Evolutionary conservation across 2,888 invertebrate species (phyloP).

Genomic region (Camponotus fellah): DNA sequence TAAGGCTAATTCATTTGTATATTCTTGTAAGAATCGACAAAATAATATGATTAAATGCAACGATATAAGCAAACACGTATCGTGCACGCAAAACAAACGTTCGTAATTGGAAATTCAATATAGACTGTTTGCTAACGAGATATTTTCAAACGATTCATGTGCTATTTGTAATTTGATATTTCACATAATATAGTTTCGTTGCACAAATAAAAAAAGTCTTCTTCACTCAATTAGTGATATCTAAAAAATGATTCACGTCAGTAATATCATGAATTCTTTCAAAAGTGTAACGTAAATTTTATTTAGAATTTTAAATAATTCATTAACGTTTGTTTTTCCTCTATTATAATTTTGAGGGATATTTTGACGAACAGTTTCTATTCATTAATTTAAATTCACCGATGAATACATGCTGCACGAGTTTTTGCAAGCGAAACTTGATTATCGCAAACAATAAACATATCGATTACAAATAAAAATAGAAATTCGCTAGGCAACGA

Average conservation of each 20-base stretch:
- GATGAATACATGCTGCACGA: not conserved
- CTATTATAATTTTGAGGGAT: not conserved
- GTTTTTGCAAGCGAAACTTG: conserved; percentile 3
- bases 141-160: conserved; percentile 19
- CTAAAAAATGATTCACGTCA: not conserved
- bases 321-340: not conserved
- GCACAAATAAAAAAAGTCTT: not conserved
- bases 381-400: not conserved
- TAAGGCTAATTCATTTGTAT: not conserved
- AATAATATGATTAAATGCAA: not conserved
- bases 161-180: conserved; percentile 42
- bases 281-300: conserved; percentile 3
- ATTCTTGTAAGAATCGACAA: not conserved
- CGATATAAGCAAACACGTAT: not conserved
- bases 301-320: not conserved
- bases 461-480: conserved; percentile 28
- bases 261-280: not conserved
- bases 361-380: conserved; percentile 8
- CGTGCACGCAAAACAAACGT: conserved; percentile 40
- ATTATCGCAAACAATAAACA: conserved; percentile 29
- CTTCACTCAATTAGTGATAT: not conserved
- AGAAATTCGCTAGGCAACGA: not conserved
- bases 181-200: conserved; percentile 14
- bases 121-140: not conserved
- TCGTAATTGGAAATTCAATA: conserved; percentile 52